Evolutionary conservation across 2,113 vertebrate genomes (phyloP).

Genomic region (Otis tarda): DNA sequence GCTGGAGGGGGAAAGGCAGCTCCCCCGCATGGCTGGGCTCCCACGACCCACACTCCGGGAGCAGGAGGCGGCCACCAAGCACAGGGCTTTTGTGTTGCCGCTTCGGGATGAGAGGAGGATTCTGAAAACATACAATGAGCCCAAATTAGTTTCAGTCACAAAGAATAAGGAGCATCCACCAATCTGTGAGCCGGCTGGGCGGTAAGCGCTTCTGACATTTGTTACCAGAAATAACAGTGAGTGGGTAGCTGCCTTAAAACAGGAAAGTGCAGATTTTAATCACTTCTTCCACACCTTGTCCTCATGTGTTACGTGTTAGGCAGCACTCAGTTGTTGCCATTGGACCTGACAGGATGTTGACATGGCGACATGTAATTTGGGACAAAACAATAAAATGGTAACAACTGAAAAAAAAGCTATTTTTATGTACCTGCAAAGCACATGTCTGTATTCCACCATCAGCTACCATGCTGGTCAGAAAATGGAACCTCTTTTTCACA

Average conservation of each 20-base stretch:
- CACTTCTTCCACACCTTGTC: neutral
- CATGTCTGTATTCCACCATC: neutral
- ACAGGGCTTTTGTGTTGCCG: neutral
- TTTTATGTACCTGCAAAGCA: neutral
- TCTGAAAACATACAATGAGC: neutral
- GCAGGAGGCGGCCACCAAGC: neutral
- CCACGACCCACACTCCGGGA: fast-evolving
- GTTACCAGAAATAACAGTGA: constrained; percentile 20
- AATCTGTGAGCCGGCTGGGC: neutral
- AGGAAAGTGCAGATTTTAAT: neutral
- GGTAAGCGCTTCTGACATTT: neutral
- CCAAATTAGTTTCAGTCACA: neutral
- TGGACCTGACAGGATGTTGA: constrained; percentile 6
- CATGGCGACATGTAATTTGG: neutral
- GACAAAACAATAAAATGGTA: neutral
- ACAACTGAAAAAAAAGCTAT: neutral
- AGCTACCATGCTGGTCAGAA: neutral
- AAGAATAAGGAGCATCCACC: neutral
- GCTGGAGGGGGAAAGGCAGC: neutral
- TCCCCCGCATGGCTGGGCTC: neutral
- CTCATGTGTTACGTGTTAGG: neutral
- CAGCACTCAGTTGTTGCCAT: neutral
- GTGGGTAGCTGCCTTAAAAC: neutral
- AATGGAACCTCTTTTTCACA: neutral
- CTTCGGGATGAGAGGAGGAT: neutral